These are phyloP conservation scores for Anoura caudifer DNA, from an alignment of 2,113 vertebrate genomes.

Conservation along the genomic window DNA sequence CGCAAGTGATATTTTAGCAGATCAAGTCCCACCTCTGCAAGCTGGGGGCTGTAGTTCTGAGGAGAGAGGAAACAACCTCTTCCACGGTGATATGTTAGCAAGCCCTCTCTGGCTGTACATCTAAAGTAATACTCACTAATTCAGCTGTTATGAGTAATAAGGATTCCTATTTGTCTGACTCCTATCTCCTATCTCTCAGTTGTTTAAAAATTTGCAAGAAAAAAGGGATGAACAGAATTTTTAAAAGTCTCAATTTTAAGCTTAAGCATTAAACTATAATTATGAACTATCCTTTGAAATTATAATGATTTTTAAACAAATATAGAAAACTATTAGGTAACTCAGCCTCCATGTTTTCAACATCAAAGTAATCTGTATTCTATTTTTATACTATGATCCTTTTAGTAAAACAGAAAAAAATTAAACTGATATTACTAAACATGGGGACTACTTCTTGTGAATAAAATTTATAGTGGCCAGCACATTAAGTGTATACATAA, in stretches of 20 bases:
- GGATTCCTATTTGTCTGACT: not conserved
- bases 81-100: not conserved
- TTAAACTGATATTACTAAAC: not conserved
- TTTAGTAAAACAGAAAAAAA: not conserved
- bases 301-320: not conserved
- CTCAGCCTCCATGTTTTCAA: not conserved
- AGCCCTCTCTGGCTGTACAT: not conserved
- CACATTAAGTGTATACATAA: not conserved
- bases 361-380: not conserved
- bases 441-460: not conserved
- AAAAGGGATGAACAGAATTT: not conserved
- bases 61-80: not conserved
- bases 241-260: not conserved
- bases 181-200: not conserved
- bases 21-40: not conserved
- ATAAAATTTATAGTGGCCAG: not conserved
- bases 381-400: not conserved
- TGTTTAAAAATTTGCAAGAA: slow-evolving; percentile 30
- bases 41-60: not conserved
- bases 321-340: slow-evolving; percentile 6
- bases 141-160: not conserved
- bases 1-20: not conserved
- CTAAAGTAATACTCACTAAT: slow-evolving; percentile 10
- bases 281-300: not conserved
- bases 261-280: not conserved